Evolutionary conservation across 2,888 invertebrate species (phyloP).

Genomic region (Leucophenga maculata): DNA sequence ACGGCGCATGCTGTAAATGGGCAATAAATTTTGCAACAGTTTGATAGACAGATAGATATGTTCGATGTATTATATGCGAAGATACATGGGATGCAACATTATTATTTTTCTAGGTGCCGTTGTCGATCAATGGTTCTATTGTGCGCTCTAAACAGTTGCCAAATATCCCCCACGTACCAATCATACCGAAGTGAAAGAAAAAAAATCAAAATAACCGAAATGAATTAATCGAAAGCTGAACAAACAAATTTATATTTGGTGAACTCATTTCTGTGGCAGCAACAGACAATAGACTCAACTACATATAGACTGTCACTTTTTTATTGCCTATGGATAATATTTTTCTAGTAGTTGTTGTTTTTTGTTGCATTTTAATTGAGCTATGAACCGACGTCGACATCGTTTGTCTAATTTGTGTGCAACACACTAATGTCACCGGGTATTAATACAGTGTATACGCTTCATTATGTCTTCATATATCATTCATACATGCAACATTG

Average conservation of each 20-base stretch:
- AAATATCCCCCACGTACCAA: neutral
- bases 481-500: neutral
- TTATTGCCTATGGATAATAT: constrained; percentile 37
- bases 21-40: neutral
- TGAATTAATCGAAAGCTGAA: constrained; percentile 59
- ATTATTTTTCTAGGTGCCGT: constrained; percentile 52
- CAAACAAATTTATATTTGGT: constrained; percentile 47
- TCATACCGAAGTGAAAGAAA: neutral
- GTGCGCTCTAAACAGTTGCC: too few species aligned
- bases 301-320: constrained; percentile 50
- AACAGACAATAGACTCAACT: neutral
- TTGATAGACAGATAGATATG: neutral
- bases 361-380: constrained; percentile 22
- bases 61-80: neutral
- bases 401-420: too few species aligned
- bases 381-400: neutral
- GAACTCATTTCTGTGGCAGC: neutral
- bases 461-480: neutral
- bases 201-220: neutral
- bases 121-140: neutral
- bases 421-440: neutral
- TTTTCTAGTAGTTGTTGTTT: neutral
- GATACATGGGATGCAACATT: neutral
- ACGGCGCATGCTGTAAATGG: too few species aligned
- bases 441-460: neutral